phyloP scores from a whole-genome alignment of 2,797 vertebrate species.

The Sebastes cheni region DNA sequence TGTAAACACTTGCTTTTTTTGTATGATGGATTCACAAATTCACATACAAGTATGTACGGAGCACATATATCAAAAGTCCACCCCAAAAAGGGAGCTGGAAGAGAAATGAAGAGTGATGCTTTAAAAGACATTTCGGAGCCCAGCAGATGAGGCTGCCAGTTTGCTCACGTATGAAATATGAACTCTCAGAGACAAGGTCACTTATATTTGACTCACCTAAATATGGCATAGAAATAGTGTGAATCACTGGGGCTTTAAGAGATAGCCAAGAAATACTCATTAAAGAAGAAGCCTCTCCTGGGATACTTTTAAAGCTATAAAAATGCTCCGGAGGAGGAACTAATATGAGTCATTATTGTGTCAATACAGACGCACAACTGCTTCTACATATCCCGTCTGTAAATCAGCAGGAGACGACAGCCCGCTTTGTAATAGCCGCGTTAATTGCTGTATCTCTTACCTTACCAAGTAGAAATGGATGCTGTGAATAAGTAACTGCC shows the following conservation, averaged over 20 bases:
- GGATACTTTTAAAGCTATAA: slow-evolving; percentile 36
- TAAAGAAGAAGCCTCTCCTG: slow-evolving; percentile 19
- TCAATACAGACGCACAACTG: slow-evolving; percentile 39
- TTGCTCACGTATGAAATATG: slow-evolving; percentile 70
- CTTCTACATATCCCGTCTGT: slow-evolving; percentile 31
- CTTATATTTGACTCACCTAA: slow-evolving; percentile 72
- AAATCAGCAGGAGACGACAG: slow-evolving; percentile 49
- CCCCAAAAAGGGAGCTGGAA: background rate
- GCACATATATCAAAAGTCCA: background rate
- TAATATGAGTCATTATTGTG: slow-evolving; percentile 57
- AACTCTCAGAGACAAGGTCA: slow-evolving; percentile 69
- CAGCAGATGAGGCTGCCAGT: slow-evolving; percentile 54
- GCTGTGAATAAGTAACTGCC: slow-evolving; percentile 52
- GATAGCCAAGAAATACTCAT: slow-evolving; percentile 48
- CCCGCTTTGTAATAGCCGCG: slow-evolving; percentile 45
- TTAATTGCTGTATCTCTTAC: slow-evolving; percentile 69
- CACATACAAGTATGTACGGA: background rate
- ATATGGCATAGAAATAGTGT: slow-evolving; percentile 49
- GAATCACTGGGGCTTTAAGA: slow-evolving; percentile 46
- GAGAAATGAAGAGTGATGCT: slow-evolving; percentile 10
- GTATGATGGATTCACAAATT: background rate
- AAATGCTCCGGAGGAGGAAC: slow-evolving; percentile 40
- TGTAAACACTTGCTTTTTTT: background rate
- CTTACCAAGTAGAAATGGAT: slow-evolving; percentile 61
- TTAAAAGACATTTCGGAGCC: slow-evolving; percentile 27